Conservation (phyloP, 2,797 vertebrate genomes). For the Poecile montanus region DNA sequence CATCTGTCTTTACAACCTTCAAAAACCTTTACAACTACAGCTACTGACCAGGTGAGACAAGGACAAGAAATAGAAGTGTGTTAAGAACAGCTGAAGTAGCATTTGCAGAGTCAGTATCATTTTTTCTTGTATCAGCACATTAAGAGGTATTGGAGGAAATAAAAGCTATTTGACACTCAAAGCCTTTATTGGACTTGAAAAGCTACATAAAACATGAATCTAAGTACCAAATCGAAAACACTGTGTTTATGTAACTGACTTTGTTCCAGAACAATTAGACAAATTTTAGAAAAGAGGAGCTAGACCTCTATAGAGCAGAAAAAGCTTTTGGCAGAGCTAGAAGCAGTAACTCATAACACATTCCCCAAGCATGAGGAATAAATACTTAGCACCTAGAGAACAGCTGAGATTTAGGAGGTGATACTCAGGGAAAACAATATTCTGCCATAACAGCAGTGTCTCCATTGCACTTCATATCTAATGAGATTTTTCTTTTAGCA, state of each 20-base stretch:
- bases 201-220: background rate
- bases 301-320: background rate
- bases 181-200: background rate
- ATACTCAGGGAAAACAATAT: background rate
- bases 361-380: background rate
- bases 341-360: background rate
- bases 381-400: background rate
- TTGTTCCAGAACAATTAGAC: background rate
- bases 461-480: background rate
- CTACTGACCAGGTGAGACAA: background rate
- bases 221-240: background rate
- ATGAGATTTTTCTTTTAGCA: background rate
- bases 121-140: conserved; percentile 39
- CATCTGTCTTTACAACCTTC: background rate
- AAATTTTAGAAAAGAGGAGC: background rate
- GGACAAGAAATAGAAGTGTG: background rate
- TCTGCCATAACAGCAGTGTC: background rate
- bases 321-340: background rate
- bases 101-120: conserved; percentile 6
- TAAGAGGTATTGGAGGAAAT: conserved; percentile 8
- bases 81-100: conserved; percentile 34
- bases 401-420: background rate
- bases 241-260: background rate
- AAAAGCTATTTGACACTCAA: conserved; percentile 35
- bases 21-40: background rate